These are phyloP conservation scores for Euphonia xanthogaster DNA, from an alignment of 2,797 vertebrate species.

Conservation along the genomic window DNA sequence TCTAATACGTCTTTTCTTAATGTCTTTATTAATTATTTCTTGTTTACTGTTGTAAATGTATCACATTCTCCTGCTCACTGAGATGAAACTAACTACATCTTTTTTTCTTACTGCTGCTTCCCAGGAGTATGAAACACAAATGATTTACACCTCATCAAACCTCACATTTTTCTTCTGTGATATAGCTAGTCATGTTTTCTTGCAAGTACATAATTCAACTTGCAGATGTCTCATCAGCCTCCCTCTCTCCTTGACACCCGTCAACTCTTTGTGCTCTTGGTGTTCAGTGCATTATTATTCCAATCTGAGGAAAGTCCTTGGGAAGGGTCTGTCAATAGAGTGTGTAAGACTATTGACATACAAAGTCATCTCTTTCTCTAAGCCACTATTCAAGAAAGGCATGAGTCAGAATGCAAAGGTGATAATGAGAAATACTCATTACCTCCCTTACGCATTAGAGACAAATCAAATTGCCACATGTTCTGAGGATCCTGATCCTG, in stretches of 20 bases:
- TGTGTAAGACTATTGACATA: neutral
- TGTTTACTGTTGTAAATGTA: neutral
- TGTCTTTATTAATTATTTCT: neutral
- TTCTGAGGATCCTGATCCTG: neutral
- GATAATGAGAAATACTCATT: neutral
- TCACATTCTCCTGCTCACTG: neutral
- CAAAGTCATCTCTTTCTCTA: neutral
- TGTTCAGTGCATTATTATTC: constrained; percentile 14
- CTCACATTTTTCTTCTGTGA: neutral
- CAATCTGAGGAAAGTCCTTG: neutral
- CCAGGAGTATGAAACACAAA: neutral
- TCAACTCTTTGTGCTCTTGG: neutral
- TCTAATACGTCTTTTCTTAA: neutral
- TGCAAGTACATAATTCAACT: constrained; percentile 20
- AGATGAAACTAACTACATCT: neutral
- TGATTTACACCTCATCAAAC: neutral
- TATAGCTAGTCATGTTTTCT: neutral
- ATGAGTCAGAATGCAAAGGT: neutral
- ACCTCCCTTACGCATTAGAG: neutral
- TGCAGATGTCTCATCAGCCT: neutral
- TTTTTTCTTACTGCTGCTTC: neutral
- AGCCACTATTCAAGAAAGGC: neutral
- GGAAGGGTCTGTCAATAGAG: neutral
- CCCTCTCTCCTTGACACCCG: neutral
- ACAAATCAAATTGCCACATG: neutral